Conservation (phyloP, 92 coral and sea anemone species). For the Scolanthus callimorphus region DNA sequence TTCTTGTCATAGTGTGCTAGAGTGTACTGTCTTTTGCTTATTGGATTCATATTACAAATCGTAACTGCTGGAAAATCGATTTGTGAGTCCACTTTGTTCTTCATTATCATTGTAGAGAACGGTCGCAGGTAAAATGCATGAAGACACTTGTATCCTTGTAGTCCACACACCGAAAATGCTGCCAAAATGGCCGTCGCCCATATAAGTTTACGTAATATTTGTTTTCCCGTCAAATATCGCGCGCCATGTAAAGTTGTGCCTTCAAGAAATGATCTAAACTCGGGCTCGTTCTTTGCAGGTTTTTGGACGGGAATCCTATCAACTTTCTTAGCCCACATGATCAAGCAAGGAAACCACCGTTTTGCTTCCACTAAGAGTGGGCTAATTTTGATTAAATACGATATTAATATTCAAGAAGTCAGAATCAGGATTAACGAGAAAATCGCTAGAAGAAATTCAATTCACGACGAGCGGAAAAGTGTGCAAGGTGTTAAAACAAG, state of each 20-base stretch:
- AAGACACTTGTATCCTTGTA: slow-evolving; percentile 1
- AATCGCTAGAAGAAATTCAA: too few relatives aligned
- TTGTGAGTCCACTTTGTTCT: background rate
- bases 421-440: too few relatives aligned
- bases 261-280: slow-evolving; percentile 6
- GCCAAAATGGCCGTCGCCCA: slow-evolving; percentile 19
- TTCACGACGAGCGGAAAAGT: too few relatives aligned
- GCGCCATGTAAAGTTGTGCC: slow-evolving; percentile 39
- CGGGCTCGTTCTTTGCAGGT: background rate
- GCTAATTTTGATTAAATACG: too few relatives aligned
- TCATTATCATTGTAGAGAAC: slow-evolving; percentile 17
- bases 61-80: slow-evolving; percentile 33
- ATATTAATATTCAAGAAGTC: too few relatives aligned
- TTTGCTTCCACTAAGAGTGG: too few relatives aligned
- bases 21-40: slow-evolving; percentile 12
- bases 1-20: background rate
- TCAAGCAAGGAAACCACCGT: too few relatives aligned
- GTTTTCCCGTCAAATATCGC: slow-evolving; percentile 10
- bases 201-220: slow-evolving; percentile 3
- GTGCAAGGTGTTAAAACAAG: too few relatives aligned
- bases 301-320: too few relatives aligned
- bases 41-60: slow-evolving; percentile 18
- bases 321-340: too few relatives aligned
- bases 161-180: slow-evolving; percentile 9
- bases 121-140: slow-evolving; percentile 8